Evolutionary conservation across 2,797 vertebrate species (phyloP), one percentile per base, ranked within the genome.

Genomic region (Chloroceryle inda): DNA sequence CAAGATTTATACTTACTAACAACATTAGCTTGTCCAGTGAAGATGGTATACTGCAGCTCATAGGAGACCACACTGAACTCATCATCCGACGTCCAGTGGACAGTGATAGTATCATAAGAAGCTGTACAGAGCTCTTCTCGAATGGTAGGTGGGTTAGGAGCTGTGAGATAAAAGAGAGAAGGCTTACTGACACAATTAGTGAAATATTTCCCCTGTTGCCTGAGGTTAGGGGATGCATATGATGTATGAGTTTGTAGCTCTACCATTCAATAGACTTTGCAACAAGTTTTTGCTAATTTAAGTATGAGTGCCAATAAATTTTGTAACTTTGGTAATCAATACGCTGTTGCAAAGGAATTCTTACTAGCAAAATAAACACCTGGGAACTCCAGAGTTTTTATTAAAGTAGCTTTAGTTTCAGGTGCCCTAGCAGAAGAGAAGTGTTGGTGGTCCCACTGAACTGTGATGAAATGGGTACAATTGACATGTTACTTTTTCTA

Each of bases 81-180:
- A 73, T 99, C 99, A 50, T 99, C 99, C 0, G 99, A 99, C 0
- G 99, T 99, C 99, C 99, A 99, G 96, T 99, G 99, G 73, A 99
- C 99, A 5, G 99, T 99, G 96, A 99, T 99, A 10, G 99, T 99
- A 96, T 99, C 99, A 58, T 99, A 99, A 5, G 99, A 99, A 55
- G 99, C 99, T 3, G 99, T 99, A 89, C 99, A 99, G 79, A 99
- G 98, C 96, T 99, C 99, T 98, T 99, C 99, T n/a, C 99, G 98
- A 97, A 99, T 99, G 73, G 98, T 98, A 33, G 99, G 99, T 38
- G 99, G 98, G 97, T 98, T 99, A 64, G 99, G 99, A 87, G 99
- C 99, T 99, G 98, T 80, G 88, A 92, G 84, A 59, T 26, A 73
- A 33, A 97, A 66, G 14, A 50, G 45, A 94, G 26, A 37, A 82